Conservation (phyloP, 1,140 invertebrate genomes). For the Muscidifurax raptorellus region DNA sequence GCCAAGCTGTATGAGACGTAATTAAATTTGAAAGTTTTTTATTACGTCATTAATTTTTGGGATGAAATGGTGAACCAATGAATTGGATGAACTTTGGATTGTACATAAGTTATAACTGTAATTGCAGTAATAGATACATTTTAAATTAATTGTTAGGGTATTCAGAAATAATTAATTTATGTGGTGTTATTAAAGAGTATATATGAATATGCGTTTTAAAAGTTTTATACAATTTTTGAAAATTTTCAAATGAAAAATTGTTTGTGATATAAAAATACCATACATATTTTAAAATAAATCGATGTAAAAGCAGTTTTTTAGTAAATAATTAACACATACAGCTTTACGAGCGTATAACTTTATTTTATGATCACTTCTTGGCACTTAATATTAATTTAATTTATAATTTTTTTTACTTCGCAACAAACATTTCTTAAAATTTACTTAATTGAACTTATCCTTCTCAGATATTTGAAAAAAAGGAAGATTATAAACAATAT, state of each 20-base stretch:
- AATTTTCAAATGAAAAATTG: background rate
- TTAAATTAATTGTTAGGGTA: no score
- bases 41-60: no score
- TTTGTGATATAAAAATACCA: background rate
- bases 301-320: background rate
- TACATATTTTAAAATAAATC: background rate
- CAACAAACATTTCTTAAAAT: background rate
- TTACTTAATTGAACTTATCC: background rate
- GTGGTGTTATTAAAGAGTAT: no score
- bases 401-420: background rate
- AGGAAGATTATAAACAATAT: background rate
- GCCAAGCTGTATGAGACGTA: constrained; percentile 77
- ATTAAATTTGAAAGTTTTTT: no score
- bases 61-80: no score
- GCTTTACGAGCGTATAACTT: constrained; percentile 36
- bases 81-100: background rate
- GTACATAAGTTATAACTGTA: background rate
- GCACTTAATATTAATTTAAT: constrained; percentile 24
- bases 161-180: no score
- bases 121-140: background rate
- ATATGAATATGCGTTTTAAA: background rate
- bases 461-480: background rate
- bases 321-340: constrained; percentile 14
- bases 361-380: constrained; percentile 25
- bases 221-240: background rate